Conservation (phyloP, 2,888 invertebrate genomes). For the Dryomyza anilis region DNA sequence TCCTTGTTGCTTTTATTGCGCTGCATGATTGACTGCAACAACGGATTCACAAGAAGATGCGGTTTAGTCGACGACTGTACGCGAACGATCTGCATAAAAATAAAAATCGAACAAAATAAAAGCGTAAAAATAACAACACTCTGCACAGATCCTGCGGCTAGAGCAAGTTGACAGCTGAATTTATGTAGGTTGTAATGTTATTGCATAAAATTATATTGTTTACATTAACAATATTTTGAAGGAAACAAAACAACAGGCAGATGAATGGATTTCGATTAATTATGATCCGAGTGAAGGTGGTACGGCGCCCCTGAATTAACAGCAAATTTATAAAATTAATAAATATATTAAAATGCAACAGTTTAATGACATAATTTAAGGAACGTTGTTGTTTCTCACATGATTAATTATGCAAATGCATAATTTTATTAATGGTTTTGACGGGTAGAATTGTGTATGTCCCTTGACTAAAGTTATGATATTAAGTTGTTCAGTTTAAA, state of each 20-base stretch:
- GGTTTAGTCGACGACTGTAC: neutral
- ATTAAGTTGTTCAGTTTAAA: too few relatives aligned
- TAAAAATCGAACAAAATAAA: neutral
- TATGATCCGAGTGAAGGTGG: neutral
- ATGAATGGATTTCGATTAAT: neutral
- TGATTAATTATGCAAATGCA: too few relatives aligned
- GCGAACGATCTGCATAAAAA: neutral
- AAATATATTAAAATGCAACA: too few relatives aligned
- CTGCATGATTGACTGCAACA: too few relatives aligned
- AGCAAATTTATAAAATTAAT: neutral
- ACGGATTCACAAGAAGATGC: neutral
- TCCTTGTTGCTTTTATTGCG: neutral
- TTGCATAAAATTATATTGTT: conserved; percentile 7
- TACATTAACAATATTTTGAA: neutral
- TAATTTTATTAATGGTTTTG: too few relatives aligned
- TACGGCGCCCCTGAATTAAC: neutral
- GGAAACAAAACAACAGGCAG: neutral
- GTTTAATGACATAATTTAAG: neutral
- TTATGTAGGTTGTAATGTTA: neutral
- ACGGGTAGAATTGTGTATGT: too few relatives aligned
- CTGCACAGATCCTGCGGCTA: neutral
- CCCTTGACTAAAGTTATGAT: too few relatives aligned
- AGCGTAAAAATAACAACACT: neutral
- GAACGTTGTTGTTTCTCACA: too few relatives aligned
- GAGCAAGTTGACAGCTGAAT: conserved; percentile 15